A percentile compares a stretch with the other conserved stretches of the same genome.
These are phyloP conservation scores for Pangasius djambal DNA, from an alignment of 2,797 vertebrate species.

Conservation along the genomic window DNA sequence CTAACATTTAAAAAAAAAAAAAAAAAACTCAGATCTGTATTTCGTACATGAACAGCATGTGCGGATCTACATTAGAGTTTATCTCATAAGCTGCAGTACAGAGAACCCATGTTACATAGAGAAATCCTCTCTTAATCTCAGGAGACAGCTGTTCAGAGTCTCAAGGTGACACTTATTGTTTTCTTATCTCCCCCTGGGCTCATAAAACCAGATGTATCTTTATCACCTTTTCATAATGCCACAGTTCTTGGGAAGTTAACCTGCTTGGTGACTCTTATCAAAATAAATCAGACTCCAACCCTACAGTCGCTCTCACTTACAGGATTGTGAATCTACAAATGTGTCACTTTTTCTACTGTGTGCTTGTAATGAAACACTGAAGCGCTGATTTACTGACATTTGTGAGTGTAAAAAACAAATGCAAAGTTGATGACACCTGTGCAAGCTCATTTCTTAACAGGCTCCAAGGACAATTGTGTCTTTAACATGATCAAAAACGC, in stretches of 20 bases:
- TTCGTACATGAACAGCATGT: neutral
- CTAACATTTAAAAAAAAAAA: neutral
- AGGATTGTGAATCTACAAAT: neutral
- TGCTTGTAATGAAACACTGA: neutral
- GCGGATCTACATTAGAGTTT: neutral
- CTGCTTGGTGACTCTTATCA: neutral
- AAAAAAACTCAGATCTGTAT: neutral
- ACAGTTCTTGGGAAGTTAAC: neutral
- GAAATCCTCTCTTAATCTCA: constrained; percentile 22
- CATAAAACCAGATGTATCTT: constrained; percentile 8
- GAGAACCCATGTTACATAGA: neutral
- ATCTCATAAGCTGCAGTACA: neutral
- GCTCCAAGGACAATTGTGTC: too few species aligned
- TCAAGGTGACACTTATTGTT: constrained; percentile 26
- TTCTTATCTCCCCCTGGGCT: constrained; percentile 19
- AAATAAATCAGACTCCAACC: neutral
- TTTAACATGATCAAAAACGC: neutral
- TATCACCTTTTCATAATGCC: constrained; percentile 10
- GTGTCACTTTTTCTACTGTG: too few species aligned
- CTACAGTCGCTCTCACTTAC: neutral
- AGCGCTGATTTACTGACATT: neutral
- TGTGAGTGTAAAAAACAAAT: neutral
- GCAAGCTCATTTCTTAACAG: neutral
- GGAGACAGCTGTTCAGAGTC: constrained; percentile 16
- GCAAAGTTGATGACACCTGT: neutral